Percentiles rank a stretch among this genome's conserved stretches.
These are phyloP conservation scores for Epinephelus fuscoguttatus DNA, from an alignment of 2,113 vertebrate species.

Conservation along the genomic window DNA sequence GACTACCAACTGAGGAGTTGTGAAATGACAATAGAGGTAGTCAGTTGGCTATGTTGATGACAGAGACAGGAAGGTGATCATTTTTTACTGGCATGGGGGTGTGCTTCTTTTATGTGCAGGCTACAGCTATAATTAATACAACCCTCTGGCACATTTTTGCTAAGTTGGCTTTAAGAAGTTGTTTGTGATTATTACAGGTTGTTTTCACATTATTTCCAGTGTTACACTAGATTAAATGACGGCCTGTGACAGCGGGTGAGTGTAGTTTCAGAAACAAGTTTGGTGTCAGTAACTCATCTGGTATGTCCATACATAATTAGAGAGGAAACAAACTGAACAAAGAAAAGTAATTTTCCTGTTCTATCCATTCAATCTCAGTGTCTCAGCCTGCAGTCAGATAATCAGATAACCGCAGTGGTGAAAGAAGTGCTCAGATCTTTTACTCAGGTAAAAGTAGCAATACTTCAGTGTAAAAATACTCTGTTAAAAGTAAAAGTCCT, in stretches of 20 bases:
- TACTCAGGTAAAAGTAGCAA: neutral
- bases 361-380: neutral
- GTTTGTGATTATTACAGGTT: no score
- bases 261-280: neutral
- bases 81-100: neutral
- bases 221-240: no score
- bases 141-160: neutral
- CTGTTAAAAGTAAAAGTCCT: neutral
- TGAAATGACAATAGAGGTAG: neutral
- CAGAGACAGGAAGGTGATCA: neutral
- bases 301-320: neutral
- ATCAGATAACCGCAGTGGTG: neutral
- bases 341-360: neutral
- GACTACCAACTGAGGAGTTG: constrained; percentile 6
- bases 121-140: neutral
- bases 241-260: neutral
- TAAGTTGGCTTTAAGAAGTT: neutral
- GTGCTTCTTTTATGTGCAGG: neutral
- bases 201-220: neutral
- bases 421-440: neutral
- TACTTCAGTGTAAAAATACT: neutral
- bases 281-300: neutral
- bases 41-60: neutral
- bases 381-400: neutral
- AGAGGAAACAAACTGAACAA: neutral